Conservation (phyloP, 2,888 invertebrate species). For the Iselma pallidipennis region DNA sequence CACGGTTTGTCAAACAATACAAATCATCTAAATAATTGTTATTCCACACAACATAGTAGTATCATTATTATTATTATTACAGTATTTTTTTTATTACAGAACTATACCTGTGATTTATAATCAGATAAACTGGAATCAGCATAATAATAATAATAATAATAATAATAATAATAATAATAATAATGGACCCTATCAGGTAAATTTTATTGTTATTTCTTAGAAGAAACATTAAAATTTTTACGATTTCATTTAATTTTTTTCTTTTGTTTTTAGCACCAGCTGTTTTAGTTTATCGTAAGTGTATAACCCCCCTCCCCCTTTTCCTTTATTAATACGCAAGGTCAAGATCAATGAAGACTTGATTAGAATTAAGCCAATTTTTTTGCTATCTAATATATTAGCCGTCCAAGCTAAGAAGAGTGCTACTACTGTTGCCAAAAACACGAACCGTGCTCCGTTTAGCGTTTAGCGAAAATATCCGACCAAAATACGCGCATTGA, state of each 20-base stretch:
- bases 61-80: not conserved
- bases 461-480: not conserved
- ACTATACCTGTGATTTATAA: not conserved
- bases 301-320: conserved; percentile 12
- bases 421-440: not conserved
- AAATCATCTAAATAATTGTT: not conserved
- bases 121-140: not conserved
- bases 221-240: too few species aligned
- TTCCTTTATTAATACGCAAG: not conserved
- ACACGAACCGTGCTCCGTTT: not conserved
- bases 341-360: not conserved
- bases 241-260: conserved; percentile 5
- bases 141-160: not conserved
- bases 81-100: not conserved
- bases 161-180: conserved; percentile 5
- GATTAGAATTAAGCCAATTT: not conserved
- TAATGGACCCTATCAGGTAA: conserved; percentile 43
- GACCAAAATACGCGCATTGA: not conserved
- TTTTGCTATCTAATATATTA: not conserved
- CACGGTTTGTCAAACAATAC: not conserved
- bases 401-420: not conserved
- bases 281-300: conserved; percentile 54
- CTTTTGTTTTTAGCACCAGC: conserved; percentile 50
- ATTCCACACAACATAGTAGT: not conserved
- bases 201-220: too few species aligned